Percentiles rank a stretch among this genome's conserved stretches.
Evolutionary conservation across 2,888 invertebrate genomes (phyloP).

Genomic region (Hoplodrina ambigua): DNA sequence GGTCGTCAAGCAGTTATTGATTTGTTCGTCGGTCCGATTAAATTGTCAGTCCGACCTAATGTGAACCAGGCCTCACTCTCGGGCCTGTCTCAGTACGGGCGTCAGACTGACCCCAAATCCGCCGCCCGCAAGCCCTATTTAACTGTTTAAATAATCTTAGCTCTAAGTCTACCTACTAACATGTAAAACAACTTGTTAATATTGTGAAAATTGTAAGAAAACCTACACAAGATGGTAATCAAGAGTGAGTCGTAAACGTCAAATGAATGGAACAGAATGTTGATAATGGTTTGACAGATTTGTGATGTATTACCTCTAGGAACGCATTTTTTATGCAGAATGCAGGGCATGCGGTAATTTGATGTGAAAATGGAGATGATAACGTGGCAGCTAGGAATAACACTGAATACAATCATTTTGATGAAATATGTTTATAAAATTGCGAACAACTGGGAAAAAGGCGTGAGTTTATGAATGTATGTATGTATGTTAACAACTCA

Average conservation of each 20-base stretch:
- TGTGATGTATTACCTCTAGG: constrained; percentile 13
- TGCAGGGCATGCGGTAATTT: neutral
- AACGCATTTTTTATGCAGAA: neutral
- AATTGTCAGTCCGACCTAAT: too few species aligned
- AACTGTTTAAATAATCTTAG: constrained; percentile 6
- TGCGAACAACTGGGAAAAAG: too few species aligned
- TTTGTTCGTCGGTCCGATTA: too few species aligned
- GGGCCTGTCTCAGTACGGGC: too few species aligned
- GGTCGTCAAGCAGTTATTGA: too few species aligned
- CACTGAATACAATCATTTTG: neutral
- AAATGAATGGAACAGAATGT: constrained; percentile 47
- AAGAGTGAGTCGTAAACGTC: constrained; percentile 29
- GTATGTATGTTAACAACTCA: neutral
- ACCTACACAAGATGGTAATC: constrained; percentile 27
- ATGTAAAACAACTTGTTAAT: constrained; percentile 39
- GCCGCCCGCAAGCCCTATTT: too few species aligned
- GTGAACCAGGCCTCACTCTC: too few species aligned
- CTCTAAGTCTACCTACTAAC: constrained; percentile 37
- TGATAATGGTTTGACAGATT: constrained; percentile 24
- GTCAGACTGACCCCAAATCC: too few species aligned
- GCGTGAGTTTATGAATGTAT: too few species aligned
- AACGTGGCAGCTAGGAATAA: neutral
- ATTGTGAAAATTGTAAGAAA: constrained; percentile 47
- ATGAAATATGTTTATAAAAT: too few species aligned
- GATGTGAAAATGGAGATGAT: neutral